Conservation (phyloP, 2,113 vertebrate genomes). For the Tragulus kanchil region DNA sequence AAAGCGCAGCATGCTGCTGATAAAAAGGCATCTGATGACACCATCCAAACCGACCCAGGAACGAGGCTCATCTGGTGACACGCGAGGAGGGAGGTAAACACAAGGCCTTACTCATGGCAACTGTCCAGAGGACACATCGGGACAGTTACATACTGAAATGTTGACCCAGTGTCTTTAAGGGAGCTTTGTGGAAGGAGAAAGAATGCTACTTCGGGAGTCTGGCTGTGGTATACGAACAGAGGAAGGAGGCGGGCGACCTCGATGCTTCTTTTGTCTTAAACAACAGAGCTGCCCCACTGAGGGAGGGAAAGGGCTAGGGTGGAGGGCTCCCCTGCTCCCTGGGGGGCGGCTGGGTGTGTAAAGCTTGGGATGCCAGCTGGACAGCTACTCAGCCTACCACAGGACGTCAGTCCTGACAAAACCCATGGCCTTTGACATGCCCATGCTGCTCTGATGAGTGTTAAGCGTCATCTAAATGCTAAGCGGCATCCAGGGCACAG, state of each 20-base stretch:
- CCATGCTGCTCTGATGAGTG: neutral
- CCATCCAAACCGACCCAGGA: neutral
- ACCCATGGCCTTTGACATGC: neutral
- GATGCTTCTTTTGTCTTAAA: neutral
- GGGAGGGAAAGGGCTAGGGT: rapidly evolving
- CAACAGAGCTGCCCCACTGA: rapidly evolving
- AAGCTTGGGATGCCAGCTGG: neutral
- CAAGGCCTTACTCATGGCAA: neutral
- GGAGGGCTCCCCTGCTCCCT: neutral
- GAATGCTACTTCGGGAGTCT: neutral
- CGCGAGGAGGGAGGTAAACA: neutral
- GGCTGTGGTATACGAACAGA: neutral
- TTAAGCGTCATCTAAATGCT: neutral
- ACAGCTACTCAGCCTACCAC: neutral
- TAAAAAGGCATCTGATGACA: neutral
- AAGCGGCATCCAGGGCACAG: neutral
- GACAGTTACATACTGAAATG: neutral
- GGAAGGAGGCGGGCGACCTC: neutral
- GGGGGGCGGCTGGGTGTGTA: neutral
- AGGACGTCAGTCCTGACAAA: neutral
- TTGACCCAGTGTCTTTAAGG: neutral
- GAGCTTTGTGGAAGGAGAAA: neutral
- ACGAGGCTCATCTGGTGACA: neutral
- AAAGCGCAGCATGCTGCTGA: neutral
- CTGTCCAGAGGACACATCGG: neutral